These are phyloP conservation scores for Mongoloraphidia duomilia DNA, from an alignment of 2,888 invertebrate genomes.

Conservation along the genomic window DNA sequence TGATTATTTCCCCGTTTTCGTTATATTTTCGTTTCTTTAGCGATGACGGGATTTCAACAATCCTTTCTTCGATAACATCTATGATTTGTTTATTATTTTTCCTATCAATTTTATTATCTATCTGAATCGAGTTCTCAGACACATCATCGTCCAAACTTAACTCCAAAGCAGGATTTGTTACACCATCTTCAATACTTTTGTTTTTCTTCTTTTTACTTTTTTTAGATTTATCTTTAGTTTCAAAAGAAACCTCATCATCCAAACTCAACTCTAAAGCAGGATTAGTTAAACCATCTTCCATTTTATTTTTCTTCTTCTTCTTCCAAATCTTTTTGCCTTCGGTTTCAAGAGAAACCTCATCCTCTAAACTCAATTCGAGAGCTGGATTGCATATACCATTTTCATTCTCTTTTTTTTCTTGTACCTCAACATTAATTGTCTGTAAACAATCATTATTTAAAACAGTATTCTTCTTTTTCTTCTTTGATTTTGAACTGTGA, in stretches of 20 bases:
- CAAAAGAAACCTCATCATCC: not conserved
- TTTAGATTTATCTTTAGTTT: not conserved
- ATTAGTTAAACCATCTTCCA: not conserved
- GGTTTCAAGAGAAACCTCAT: constrained; percentile 14
- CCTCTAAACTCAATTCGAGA: constrained; percentile 12
- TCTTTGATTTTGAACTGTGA: constrained; percentile 10
- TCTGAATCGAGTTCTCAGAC: no score
- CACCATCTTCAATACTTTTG: not conserved
- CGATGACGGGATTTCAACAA: no score
- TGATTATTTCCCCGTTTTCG: no score
- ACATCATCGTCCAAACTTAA: not conserved
- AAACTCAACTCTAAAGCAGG: not conserved
- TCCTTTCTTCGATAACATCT: no score
- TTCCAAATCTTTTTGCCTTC: constrained; percentile 13
- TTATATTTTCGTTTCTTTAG: no score
- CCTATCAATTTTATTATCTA: no score
- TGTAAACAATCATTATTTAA: not conserved
- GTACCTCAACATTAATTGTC: no score
- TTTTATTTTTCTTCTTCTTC: constrained; percentile 11
- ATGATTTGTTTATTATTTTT: no score
- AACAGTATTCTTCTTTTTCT: constrained; percentile 11
- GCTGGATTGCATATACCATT: constrained; percentile 11
- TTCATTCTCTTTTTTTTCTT: not conserved
- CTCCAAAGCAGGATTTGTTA: constrained; percentile 13
- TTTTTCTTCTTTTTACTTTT: not conserved